Base-by-base conservation (phyloP, 2,888 invertebrate genomes). In the Macrostomum cliftonense region DNA sequence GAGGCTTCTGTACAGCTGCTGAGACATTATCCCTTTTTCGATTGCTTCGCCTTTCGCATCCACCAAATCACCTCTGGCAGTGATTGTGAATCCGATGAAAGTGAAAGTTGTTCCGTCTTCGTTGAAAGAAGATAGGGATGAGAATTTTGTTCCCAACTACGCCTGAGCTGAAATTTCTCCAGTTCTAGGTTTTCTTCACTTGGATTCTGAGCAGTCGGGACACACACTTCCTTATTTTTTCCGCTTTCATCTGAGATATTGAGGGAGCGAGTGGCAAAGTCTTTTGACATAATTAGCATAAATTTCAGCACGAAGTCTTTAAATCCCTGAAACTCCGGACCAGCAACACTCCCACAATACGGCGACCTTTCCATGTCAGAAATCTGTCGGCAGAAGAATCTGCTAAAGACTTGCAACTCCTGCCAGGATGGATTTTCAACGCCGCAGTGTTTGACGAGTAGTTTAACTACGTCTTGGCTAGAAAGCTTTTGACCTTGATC, bases 271-370 rank as follows among this genome's bases (percentile, higher is more conserved):
- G 60, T 62, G 1, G 61, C 56, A 54, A 62, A 62, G 49, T 62
- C 61, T 59, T 58, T 53, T 9, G 61, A 61, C 63, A 63, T 63
- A 38, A 57, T 56, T 16, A 61, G 54, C 42, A 60, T 58, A 52
- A 60, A 63, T 19, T 53, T 53, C 1, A 63, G 55, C 9, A 63
- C 62, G 53, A 63, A 62, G 19, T 50, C 49, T n/a, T 54, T 43
- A 51, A 61, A 61, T 17, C 59, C 61, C 17, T 61, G 63, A n/a
- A 63, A 48, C 43, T 53, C 55, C 2, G 52, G 52, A 21, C 52
- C 50, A 12, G 55, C 46, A 45, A 45, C 49, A 14, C 39, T 42
- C 19, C 53, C 39, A 47, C 59, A 59, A 55, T 58, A 63, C 14
- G 46, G 51, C 2, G 59, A 61, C 9, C 43, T 51, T 47, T 63